Evolutionary conservation across 2,113 vertebrate genomes (phyloP).

Genomic region (Solenodon paradoxus): DNA sequence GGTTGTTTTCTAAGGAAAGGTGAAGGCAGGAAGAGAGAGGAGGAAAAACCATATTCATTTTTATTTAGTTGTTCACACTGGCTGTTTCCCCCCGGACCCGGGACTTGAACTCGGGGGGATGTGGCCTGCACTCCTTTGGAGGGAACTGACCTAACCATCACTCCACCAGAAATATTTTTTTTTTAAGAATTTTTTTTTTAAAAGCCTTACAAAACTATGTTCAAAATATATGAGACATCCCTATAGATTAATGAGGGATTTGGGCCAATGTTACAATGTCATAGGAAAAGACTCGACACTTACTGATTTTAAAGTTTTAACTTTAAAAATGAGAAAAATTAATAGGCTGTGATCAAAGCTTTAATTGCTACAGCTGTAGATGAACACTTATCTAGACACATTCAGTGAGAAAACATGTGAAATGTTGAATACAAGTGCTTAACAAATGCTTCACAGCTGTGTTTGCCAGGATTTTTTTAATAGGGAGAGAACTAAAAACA

Average conservation of each 20-base stretch:
- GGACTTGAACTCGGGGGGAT: too few relatives aligned
- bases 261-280: not conserved
- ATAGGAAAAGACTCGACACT: not conserved
- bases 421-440: not conserved
- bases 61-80: too few relatives aligned
- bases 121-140: too few relatives aligned
- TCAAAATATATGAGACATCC: not conserved
- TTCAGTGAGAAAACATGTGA: not conserved
- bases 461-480: not conserved
- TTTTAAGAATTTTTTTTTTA: constrained; percentile 42
- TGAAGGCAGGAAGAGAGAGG: too few relatives aligned
- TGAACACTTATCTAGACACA: not conserved
- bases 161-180: too few relatives aligned
- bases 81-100: too few relatives aligned
- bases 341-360: not conserved
- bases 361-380: not conserved
- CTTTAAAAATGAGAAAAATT: too few relatives aligned
- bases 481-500: not conserved
- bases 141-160: too few relatives aligned
- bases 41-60: too few relatives aligned
- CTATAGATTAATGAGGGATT: not conserved
- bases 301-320: not conserved
- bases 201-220: not conserved
- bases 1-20: too few relatives aligned
- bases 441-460: not conserved